phyloP scores from a whole-genome alignment of 92 coral and sea anemone genomes.

The Desmophyllum pertusum region DNA sequence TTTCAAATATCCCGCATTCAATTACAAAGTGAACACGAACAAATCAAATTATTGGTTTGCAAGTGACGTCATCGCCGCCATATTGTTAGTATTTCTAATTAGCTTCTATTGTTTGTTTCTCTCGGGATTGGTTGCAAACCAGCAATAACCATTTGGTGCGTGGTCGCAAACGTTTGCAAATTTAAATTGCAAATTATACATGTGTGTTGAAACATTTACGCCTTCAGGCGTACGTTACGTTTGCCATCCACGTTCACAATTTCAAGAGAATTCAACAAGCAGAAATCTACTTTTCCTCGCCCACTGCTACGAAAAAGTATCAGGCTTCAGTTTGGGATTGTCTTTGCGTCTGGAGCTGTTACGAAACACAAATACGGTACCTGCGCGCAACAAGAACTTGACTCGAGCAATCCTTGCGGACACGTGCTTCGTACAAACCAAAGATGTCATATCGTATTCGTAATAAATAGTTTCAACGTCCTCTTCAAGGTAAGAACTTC shows the following conservation, averaged over 20 bases:
- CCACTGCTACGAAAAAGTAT: background rate
- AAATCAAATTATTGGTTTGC: too few relatives aligned
- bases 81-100: too few relatives aligned
- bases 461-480: background rate
- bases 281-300: background rate
- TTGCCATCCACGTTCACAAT: background rate
- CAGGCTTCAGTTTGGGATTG: background rate
- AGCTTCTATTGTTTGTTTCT: too few relatives aligned
- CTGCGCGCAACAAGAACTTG: background rate
- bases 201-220: background rate
- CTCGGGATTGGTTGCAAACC: too few relatives aligned
- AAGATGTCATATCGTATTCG: background rate
- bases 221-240: background rate
- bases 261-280: background rate
- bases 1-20: background rate
- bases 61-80: too few relatives aligned
- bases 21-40: background rate
- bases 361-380: background rate
- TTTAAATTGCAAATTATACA: background rate
- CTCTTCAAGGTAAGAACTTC: background rate
- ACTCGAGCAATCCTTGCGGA: background rate
- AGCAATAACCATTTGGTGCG: background rate
- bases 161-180: background rate
- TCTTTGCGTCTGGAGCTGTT: background rate
- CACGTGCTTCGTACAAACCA: background rate